Evolutionary conservation across 2,888 invertebrate genomes (phyloP), one percentile per base, ranked within the genome.

Genomic region (Tetanocera ferruginea): DNA sequence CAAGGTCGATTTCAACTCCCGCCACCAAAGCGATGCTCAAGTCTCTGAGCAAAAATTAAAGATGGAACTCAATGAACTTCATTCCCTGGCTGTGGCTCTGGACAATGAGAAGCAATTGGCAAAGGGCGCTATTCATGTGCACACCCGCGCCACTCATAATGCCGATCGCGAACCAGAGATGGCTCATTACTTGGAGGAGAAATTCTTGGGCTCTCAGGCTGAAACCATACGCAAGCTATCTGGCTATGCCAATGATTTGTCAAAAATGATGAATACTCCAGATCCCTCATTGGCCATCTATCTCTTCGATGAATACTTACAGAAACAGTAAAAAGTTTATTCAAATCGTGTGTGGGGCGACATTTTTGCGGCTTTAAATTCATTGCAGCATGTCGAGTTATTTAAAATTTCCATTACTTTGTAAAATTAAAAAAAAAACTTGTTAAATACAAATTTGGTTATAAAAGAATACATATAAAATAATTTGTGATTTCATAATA

Each of bases 81-180:
- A 93, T 83, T 93, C 95, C 28, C 89, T 96, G 78, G 94, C 94
- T 1, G 93, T 93, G 81, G 95, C 95, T 1, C 90, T 96, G 82
- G 95, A 95, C 86, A 93, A 92, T 1, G 93, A 95, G 89, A 96
- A 96, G 90, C 91, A 92, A 81, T 89, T 96, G 82, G 94, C 95
- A 0, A 89, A 91, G 4, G 91, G 93, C 77, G 95, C 95, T 1
- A 91, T 93, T 87, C 90, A 90, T 82, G 93, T 96, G 81, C 95
- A 96, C 88, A 89, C 90, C 9, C 91, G 92, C 78, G 92, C 93
- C 23, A 92, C 92, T 4, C 91, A 91, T 84, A 89, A 91, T 76
- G 55, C 76, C 74, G 80, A 91, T 90, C 93, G 94, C 81, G 94
- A 95, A 84, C 93, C 95, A 79, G 94, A 93, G 91, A 90, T 95